Conservation (phyloP, 92 coral and sea anemone genomes). For the Heteractis magnifica region DNA sequence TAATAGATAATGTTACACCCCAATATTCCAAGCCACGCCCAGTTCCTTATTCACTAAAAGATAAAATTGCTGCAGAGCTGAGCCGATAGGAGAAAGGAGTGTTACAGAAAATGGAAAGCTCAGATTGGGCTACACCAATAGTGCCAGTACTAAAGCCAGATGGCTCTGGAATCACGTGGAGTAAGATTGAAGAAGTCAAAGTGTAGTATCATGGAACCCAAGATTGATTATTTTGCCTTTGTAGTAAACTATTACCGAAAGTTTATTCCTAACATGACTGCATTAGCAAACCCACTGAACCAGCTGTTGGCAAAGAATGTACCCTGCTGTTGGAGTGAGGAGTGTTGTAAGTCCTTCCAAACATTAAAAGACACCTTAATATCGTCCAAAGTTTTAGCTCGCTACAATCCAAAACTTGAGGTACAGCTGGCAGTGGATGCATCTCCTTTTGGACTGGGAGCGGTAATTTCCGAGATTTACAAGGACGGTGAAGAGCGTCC, state of each 20-base stretch:
- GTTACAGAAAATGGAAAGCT: constrained; percentile 33
- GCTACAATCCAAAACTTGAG: too few species aligned
- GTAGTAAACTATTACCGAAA: constrained; percentile 32
- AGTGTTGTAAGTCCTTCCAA: background rate
- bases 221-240: constrained; percentile 13
- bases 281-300: constrained; percentile 16
- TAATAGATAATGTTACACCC: constrained; percentile 49
- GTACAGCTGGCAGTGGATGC: constrained; percentile 20
- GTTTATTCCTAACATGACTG: constrained; percentile 24
- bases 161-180: constrained; percentile 40
- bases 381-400: too few species aligned
- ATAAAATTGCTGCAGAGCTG: constrained; percentile 38
- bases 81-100: constrained; percentile 42
- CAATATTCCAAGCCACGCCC: constrained; percentile 48
- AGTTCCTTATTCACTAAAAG: constrained; percentile 43
- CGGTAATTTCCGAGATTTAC: constrained; percentile 1
- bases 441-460: background rate
- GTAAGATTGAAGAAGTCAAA: constrained; percentile 24
- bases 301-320: constrained; percentile 29
- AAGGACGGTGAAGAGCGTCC: background rate
- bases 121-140: constrained; percentile 4
- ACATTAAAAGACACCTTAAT: too few species aligned
- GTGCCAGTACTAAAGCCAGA: constrained; percentile 12
- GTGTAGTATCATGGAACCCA: constrained; percentile 31
- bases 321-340: constrained; percentile 19